Conservation (phyloP, 2,797 vertebrate genomes). For the Enteromius paludinosus region DNA sequence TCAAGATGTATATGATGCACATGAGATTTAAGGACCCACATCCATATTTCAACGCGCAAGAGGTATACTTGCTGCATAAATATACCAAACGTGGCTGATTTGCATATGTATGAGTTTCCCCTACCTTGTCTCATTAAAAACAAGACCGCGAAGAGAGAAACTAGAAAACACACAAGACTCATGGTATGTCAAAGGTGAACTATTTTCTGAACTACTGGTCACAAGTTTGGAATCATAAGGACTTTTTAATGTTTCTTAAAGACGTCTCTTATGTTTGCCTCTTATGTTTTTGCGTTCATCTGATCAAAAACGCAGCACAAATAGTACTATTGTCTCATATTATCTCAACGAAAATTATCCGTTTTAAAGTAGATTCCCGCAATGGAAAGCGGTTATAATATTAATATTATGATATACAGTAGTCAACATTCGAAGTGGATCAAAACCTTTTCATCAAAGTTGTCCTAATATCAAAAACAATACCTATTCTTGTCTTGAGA, state of each 20-base stretch:
- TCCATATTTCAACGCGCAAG: constrained; percentile 8
- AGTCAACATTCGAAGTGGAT: no score
- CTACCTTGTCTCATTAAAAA: neutral
- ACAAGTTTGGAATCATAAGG: neutral
- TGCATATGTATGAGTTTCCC: constrained; percentile 15
- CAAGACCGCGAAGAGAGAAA: constrained; percentile 5
- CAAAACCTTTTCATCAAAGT: no score
- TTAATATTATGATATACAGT: no score
- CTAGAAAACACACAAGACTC: neutral
- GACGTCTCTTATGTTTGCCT: neutral
- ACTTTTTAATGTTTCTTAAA: neutral
- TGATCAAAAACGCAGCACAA: neutral
- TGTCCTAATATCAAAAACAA: no score
- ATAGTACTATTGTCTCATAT: neutral
- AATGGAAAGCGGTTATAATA: neutral
- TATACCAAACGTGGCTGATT: neutral
- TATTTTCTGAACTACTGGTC: neutral
- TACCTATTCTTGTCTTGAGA: no score
- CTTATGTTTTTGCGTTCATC: neutral
- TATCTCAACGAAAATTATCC: neutral
- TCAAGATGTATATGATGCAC: constrained; percentile 12
- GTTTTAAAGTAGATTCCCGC: neutral
- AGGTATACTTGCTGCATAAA: constrained; percentile 4
- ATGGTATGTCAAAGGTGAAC: neutral
- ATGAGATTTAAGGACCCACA: neutral